phyloP scores from a whole-genome alignment of 2,797 vertebrate species.

The Phataginus tricuspis region DNA sequence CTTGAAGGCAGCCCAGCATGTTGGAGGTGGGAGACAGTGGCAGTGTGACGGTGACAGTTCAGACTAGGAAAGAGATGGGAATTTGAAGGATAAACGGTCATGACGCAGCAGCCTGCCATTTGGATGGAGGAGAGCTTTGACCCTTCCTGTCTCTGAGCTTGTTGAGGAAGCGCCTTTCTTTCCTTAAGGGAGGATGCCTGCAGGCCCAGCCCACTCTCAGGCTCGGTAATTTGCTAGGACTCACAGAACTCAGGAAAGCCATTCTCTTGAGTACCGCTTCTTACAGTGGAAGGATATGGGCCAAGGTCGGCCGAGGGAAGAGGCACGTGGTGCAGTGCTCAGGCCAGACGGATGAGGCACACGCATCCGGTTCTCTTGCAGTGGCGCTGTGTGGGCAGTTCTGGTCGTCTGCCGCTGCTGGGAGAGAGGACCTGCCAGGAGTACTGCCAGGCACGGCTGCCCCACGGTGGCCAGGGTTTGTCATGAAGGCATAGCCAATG shows the following conservation, averaged over 20 bases:
- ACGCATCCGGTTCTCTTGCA: background rate
- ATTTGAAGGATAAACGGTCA: background rate
- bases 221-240: background rate
- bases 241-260: background rate
- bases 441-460: background rate
- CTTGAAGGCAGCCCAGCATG: background rate
- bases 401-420: background rate
- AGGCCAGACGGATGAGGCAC: too few relatives aligned
- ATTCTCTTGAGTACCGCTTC: fast-evolving
- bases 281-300: background rate
- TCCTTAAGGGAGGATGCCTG: background rate
- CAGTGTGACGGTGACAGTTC: background rate
- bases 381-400: fast-evolving
- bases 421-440: fast-evolving
- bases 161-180: background rate
- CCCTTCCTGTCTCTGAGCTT: background rate
- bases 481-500: too few relatives aligned
- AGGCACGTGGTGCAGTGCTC: fast-evolving
- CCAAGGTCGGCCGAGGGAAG: background rate
- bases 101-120: background rate
- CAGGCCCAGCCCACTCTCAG: background rate
- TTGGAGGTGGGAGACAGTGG: background rate
- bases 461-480: background rate
- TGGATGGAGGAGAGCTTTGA: background rate
- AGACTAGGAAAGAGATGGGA: background rate